Percentiles rank a stretch among this genome's conserved stretches.
These are phyloP conservation scores for Drosophila imparisetae DNA, from an alignment of 2,888 invertebrate genomes.

Conservation along the genomic window DNA sequence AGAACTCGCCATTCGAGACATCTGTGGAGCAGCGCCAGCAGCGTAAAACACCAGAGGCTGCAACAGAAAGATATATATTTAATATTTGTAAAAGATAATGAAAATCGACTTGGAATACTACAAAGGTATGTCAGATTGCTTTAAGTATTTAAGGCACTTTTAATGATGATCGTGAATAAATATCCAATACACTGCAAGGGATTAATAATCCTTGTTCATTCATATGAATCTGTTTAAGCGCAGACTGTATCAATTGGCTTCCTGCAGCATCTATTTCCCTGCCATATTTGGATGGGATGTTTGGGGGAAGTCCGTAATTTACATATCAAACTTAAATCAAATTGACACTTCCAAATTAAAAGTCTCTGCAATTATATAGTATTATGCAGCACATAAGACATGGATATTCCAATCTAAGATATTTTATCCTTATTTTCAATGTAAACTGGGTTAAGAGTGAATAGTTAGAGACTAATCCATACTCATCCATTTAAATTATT, in stretches of 20 bases:
- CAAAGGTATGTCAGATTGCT: background rate
- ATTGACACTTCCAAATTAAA: background rate
- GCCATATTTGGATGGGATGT: background rate
- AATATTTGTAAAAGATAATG: conserved; percentile 1
- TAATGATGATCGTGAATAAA: background rate
- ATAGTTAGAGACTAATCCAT: background rate
- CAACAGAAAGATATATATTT: conserved; percentile 21
- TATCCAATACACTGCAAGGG: background rate
- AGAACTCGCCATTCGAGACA: conserved; percentile 87
- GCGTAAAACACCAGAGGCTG: conserved; percentile 88
- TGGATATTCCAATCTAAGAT: background rate
- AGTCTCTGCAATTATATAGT: background rate
- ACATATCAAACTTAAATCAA: background rate
- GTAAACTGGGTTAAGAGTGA: background rate
- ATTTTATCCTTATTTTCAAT: background rate
- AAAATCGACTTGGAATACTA: background rate
- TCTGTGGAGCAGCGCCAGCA: conserved; percentile 93
- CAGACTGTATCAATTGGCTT: background rate
- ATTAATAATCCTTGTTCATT: background rate
- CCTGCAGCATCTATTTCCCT: background rate
- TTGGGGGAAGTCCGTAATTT: background rate
- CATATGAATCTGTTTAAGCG: background rate
- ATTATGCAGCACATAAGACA: too few species aligned
- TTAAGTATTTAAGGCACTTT: background rate
- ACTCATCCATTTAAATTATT: background rate